A percentile compares a stretch with the other conserved stretches of the same genome.
phyloP scores from a whole-genome alignment of 2,888 invertebrate species.

The Heliothis peltigera region DNA sequence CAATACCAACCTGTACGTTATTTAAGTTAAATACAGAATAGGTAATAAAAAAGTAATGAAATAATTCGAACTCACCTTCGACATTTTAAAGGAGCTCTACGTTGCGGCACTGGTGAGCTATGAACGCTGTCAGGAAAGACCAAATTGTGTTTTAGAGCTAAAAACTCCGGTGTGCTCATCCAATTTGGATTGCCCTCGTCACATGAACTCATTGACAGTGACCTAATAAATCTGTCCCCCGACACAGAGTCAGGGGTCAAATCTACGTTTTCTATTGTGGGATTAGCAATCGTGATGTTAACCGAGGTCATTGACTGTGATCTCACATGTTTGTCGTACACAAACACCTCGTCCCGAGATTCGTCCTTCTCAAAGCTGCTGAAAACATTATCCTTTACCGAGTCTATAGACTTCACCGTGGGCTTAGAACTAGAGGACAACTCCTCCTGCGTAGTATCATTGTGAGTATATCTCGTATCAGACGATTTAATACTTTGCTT shows the following conservation, averaged over 20 bases:
- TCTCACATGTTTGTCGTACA: conserved; percentile 85
- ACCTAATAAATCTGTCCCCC: conserved; percentile 89
- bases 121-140: conserved; percentile 95
- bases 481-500: conserved; percentile 86
- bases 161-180: conserved; percentile 94
- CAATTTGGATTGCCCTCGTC: conserved; percentile 94
- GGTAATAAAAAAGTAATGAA: neutral
- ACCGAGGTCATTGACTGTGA: conserved; percentile 91
- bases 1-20: too few relatives aligned
- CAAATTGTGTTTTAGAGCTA: conserved; percentile 94
- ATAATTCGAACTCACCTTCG: conserved; percentile 81
- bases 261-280: conserved; percentile 92
- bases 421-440: conserved; percentile 82
- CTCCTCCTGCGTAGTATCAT: conserved; percentile 83
- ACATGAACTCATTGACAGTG: conserved; percentile 91
- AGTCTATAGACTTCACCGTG: conserved; percentile 81
- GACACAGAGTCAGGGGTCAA: conserved; percentile 91
- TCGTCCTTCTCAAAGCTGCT: conserved; percentile 83
- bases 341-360: conserved; percentile 79
- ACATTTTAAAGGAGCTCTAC: conserved; percentile 91
- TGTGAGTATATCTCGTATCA: conserved; percentile 82
- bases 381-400: conserved; percentile 80
- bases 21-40: too few relatives aligned
- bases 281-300: conserved; percentile 93
- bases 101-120: conserved; percentile 93